These are phyloP conservation scores for Neria commutata DNA, from an alignment of 2,888 invertebrate species.

Conservation along the genomic window DNA sequence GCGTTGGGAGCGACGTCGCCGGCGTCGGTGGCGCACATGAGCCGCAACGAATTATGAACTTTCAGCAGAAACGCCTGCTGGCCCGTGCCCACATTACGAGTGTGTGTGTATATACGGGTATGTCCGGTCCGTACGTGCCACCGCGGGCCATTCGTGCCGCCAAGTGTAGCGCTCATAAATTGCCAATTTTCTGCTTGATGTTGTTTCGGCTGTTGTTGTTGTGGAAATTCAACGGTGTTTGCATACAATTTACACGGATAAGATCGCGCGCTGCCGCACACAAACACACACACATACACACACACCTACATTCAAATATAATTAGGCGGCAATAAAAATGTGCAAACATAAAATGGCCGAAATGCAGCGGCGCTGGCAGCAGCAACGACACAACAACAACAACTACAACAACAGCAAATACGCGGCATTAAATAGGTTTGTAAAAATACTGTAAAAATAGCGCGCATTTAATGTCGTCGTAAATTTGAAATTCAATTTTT, in stretches of 20 bases:
- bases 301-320: conserved; percentile 4
- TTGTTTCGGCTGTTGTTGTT: no score
- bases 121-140: no score
- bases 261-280: background rate
- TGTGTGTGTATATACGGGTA: background rate
- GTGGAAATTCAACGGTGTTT: no score
- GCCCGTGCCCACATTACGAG: background rate
- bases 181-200: no score
- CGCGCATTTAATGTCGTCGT: conserved; percentile 19
- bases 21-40: no score
- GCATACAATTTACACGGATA: no score
- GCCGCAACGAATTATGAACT: background rate
- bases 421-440: background rate
- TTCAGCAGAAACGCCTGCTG: background rate
- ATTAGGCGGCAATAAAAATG: conserved; percentile 15
- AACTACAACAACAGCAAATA: background rate
- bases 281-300: no score
- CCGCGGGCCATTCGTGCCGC: no score
- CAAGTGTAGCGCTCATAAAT: no score
- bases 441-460: conserved; percentile 11
- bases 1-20: no score
- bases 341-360: conserved; percentile 1
- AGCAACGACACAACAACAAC: no score
- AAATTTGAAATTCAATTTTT: conserved; percentile 15
- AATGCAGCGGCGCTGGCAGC: no score